Evolutionary conservation across 2,888 invertebrate genomes (phyloP), one percentile per base, ranked within the genome.

Genomic region (Acleris literana): DNA sequence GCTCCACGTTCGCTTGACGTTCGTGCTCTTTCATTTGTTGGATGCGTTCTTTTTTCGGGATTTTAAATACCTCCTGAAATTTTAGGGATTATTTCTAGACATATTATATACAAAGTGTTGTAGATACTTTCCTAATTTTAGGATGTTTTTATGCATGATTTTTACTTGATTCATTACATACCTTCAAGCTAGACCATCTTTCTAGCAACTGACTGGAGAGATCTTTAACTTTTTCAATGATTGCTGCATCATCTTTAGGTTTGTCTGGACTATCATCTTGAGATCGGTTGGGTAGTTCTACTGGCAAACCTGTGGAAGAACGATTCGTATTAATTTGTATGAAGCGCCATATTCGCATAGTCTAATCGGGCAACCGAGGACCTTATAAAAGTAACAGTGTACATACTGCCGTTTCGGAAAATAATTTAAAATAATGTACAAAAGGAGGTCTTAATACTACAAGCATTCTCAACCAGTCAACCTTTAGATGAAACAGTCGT

Each of bases 11-110:
- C 7, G 97, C 98, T 92, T 98, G 97, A 46, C 97, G 93, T 88
- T 99, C 99, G 81, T 98, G 98, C 81, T 97, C 97, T 81, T 98
- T 98, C 96, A 98, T 97, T 85, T 98, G 97, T 80, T 98, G 98
- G 69, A 98, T 96, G 64, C 97, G 94, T 82, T 98, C 97, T 75
- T 97, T 97, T 87, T 98, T 98, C 1, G 99, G 99, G 79, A 98
- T 99, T 82, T 97, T 95, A 85, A 98, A 99, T 25, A 94, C 93
- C 81, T 94, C 93, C 93, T 93, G 74, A 1, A 79, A 81, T 44
- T 5, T 43, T 44, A 7, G 17, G 11, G 44, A 25, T 25, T 17
- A 53, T 16, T 44, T 4, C 7, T 16, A 44, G 9, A 17, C 7
- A 17, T 13, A 13, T 16, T 18, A 49, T 5, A 54, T 3, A 4